phyloP scores from a whole-genome alignment of 2,113 vertebrate genomes.

The Hippocampus zosterae region DNA sequence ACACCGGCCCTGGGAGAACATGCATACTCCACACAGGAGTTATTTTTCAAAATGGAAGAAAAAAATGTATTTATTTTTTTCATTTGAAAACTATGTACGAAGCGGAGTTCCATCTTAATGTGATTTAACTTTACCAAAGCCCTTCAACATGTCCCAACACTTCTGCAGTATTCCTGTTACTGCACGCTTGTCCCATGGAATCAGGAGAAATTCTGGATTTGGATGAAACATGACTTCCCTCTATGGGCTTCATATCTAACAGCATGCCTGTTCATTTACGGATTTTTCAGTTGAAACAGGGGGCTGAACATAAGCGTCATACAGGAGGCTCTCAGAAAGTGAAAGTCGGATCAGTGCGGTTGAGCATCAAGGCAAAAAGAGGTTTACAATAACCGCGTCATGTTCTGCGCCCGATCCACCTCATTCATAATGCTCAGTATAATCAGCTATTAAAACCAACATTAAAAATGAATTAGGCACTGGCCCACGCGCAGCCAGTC shows the following conservation, averaged over 20 bases:
- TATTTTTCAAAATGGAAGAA: not conserved
- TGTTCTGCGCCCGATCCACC: not conserved
- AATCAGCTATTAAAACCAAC: conserved; percentile 16
- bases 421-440: conserved; percentile 12
- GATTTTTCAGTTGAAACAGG: not conserved
- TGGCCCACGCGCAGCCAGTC: not conserved
- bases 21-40: not conserved
- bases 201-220: no score
- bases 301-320: conserved; percentile 11
- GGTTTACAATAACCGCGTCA: conserved; percentile 29
- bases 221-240: no score
- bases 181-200: no score
- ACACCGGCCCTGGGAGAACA: no score
- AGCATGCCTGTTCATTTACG: not conserved
- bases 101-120: not conserved
- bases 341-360: not conserved
- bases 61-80: not conserved
- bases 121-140: not conserved
- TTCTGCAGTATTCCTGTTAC: no score
- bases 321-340: not conserved
- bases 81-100: not conserved
- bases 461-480: conserved; percentile 29
- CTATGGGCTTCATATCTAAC: not conserved
- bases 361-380: conserved; percentile 45
- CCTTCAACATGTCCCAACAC: not conserved